These are phyloP conservation scores for Empis livida DNA, from an alignment of 2,888 invertebrate genomes.

Conservation along the genomic window DNA sequence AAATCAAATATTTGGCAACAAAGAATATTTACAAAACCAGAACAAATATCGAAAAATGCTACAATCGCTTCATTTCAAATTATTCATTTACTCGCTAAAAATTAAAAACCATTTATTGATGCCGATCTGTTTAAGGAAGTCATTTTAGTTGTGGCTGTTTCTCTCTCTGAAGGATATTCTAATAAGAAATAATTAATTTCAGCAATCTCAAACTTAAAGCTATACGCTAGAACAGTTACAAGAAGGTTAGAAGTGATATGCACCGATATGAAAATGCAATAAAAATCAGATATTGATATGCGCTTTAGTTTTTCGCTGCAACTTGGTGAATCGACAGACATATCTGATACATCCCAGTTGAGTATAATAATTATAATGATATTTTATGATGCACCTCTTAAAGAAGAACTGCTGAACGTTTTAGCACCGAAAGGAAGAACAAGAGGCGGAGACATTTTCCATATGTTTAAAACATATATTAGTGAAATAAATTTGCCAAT, in stretches of 20 bases:
- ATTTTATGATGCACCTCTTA: conserved; percentile 1
- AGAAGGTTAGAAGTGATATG: background rate
- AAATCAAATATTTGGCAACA: too few species aligned
- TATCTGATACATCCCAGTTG: conserved; percentile 14
- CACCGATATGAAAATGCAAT: background rate
- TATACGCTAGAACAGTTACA: background rate
- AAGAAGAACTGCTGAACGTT: conserved; percentile 10
- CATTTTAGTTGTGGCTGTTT: too few species aligned
- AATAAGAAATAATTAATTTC: background rate
- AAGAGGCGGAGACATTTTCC: conserved; percentile 12
- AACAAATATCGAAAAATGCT: too few species aligned
- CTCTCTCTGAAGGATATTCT: too few species aligned
- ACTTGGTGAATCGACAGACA: conserved; percentile 16
- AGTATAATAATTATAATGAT: conserved; percentile 12
- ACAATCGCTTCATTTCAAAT: too few species aligned
- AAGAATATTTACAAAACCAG: too few species aligned
- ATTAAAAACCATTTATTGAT: too few species aligned
- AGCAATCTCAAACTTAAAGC: background rate
- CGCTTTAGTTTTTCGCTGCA: conserved; percentile 7
- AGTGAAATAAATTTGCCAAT: conserved; percentile 9
- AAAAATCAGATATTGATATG: background rate
- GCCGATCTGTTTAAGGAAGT: too few species aligned
- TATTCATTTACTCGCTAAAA: too few species aligned
- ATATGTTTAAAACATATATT: conserved; percentile 12
- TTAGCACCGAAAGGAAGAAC: conserved; percentile 10